phyloP scores from a whole-genome alignment of 2,888 invertebrate genomes.

The Dorcus parallelipipedus region DNA sequence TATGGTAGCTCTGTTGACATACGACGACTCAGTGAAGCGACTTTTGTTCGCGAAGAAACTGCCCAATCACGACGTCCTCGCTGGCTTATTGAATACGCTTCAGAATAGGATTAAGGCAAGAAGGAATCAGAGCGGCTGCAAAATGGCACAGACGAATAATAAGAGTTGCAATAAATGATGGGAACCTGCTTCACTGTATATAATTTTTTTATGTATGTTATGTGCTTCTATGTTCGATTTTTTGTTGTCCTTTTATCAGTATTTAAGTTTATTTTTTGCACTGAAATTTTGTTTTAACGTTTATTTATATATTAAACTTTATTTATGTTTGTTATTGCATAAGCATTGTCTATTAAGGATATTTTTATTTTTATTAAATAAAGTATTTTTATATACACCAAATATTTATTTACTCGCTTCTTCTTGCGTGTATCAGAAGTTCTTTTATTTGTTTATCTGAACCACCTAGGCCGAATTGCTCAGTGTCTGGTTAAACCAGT shows the following conservation, averaged over 20 bases:
- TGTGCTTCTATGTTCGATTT: not conserved
- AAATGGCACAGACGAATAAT: slow-evolving; percentile 6
- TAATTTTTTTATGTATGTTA: not conserved
- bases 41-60: slow-evolving; percentile 84
- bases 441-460: no score
- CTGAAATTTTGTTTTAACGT: not conserved
- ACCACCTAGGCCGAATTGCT: no score
- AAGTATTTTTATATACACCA: not conserved
- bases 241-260: not conserved
- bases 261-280: slow-evolving; percentile 1
- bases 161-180: slow-evolving; percentile 2
- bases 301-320: slow-evolving; percentile 1
- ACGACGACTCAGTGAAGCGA: slow-evolving; percentile 86
- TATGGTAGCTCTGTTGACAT: slow-evolving; percentile 90
- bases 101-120: slow-evolving; percentile 78
- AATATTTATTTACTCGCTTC: no score
- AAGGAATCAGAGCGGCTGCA: slow-evolving; percentile 28
- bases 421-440: no score
- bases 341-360: slow-evolving; percentile 1
- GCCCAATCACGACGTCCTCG: slow-evolving; percentile 85
- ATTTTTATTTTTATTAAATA: slow-evolving; percentile 1
- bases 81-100: slow-evolving; percentile 73
- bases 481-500: no score
- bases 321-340: slow-evolving; percentile 2
- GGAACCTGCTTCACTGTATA: not conserved